Evolutionary conservation across 2,797 vertebrate species (phyloP).

Genomic region (Bovichtus diacanthus): DNA sequence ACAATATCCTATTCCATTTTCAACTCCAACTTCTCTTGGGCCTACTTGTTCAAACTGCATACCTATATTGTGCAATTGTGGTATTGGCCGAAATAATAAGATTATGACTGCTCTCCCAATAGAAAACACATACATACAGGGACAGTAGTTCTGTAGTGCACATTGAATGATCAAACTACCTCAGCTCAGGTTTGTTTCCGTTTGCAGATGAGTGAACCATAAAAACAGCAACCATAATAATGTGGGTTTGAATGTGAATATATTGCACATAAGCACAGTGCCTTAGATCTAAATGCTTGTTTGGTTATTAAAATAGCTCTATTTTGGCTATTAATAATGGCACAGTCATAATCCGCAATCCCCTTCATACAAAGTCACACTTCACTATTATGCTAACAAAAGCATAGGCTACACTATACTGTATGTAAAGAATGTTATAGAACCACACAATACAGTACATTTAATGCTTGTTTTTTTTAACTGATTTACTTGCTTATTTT

Average conservation of each 20-base stretch:
- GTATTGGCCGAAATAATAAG: background rate
- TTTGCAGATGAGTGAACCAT: background rate
- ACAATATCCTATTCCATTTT: too few relatives aligned
- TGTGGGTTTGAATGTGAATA: constrained; percentile 6
- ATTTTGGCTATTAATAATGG: background rate
- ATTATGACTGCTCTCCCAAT: background rate
- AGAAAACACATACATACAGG: background rate
- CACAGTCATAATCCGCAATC: background rate
- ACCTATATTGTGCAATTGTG: background rate
- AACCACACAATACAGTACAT: background rate
- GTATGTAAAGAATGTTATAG: background rate
- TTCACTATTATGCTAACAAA: background rate
- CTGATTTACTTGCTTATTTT: background rate
- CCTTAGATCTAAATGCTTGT: background rate
- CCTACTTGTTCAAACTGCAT: background rate
- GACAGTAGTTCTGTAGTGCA: too few relatives aligned
- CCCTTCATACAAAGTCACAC: background rate
- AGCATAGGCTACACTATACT: too few relatives aligned
- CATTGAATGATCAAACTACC: background rate
- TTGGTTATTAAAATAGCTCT: background rate
- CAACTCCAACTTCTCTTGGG: too few relatives aligned
- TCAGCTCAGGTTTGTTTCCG: background rate
- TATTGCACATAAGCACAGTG: background rate
- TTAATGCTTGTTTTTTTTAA: background rate
- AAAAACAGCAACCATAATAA: background rate